Base-by-base conservation (phyloP, 1,140 invertebrate species). In the Drosophila leontia region DNA sequence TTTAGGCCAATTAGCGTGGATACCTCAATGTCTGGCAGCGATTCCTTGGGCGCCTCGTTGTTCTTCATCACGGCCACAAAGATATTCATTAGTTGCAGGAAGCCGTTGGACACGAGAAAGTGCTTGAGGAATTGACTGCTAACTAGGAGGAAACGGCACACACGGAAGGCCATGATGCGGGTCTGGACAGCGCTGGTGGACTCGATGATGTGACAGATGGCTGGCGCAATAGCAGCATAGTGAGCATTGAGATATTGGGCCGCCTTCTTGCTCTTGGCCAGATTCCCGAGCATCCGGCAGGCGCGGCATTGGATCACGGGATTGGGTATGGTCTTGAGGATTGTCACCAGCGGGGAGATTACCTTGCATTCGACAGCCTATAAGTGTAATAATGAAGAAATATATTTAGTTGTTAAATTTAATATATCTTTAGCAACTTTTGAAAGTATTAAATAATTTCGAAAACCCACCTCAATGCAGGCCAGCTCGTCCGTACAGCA, bases 401-500 rank as follows among this genome's bases (percentile, higher is more conserved):
- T 8, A 53, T 5, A 15, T 0, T 11, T 15, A 5, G 1, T 35
- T 9, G 23, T n/a, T n/a, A n/a, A n/a, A 9, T 3, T 5, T 11
- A 37, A 23, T 13, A 48, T 57, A 37, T 34, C 64, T 9, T 48
- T 37, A 51, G 29, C 11, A 0, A 23, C 23, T 23, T 23, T 23
- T 61, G n/a, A 41, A 11, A 19, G 3, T 1, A 32, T 19, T 32
- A 5, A 12, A 32, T 19, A 41, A 63, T 0, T 26, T 0, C 13
- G 11, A 29, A 13, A n/a, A 19, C 2, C 78, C 44, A 92, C 91
- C 82, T 92, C 90, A 35, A 80, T 78, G 44, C 92, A 92, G 12
- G 88, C 80, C 35, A 80, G 77, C 11, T 85, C 80, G 56, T 94
- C 92, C 15, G 94, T 92, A 63, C 94, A 93, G 72, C 93, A 94